phyloP scores from a whole-genome alignment of 2,797 vertebrate genomes.

The Pseudomugil tenellus region DNA sequence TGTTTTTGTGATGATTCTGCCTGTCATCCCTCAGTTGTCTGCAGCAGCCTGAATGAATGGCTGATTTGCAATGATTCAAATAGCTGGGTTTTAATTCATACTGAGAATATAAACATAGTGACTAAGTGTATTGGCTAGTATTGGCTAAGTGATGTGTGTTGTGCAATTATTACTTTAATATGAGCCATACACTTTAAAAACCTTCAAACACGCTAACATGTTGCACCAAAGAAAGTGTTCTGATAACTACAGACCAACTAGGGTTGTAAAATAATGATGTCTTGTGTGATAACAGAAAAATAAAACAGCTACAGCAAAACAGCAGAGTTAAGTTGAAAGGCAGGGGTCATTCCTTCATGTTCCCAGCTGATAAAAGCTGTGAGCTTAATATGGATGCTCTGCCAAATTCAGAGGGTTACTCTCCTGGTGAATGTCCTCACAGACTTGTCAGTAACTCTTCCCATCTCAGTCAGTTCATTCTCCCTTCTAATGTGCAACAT shows the following conservation, averaged over 20 bases:
- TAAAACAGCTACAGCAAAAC: neutral
- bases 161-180: conserved; percentile 46
- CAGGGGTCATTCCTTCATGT: conserved; percentile 19
- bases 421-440: conserved; percentile 21
- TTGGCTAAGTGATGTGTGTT: conserved; percentile 36
- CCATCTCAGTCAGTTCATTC: neutral
- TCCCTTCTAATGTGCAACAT: conserved; percentile 7
- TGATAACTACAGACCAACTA: neutral
- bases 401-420: conserved; percentile 21
- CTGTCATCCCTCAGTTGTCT: conserved; percentile 25
- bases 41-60: conserved; percentile 31
- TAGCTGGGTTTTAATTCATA: conserved; percentile 2
- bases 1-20: conserved; percentile 50
- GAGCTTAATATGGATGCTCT: conserved; percentile 39
- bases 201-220: conserved; percentile 14
- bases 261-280: conserved; percentile 7
- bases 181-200: conserved; percentile 35
- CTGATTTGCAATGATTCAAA: conserved; percentile 27
- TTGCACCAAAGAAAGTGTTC: conserved; percentile 8
- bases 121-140: too few relatives aligned
- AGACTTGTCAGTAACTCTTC: conserved; percentile 30
- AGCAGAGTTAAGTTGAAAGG: conserved; percentile 24
- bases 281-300: conserved; percentile 1
- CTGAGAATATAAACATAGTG: conserved; percentile 37
- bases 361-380: conserved; percentile 34